Evolutionary conservation across 2,797 vertebrate genomes (phyloP).

Genomic region (Serranus cabrilla): DNA sequence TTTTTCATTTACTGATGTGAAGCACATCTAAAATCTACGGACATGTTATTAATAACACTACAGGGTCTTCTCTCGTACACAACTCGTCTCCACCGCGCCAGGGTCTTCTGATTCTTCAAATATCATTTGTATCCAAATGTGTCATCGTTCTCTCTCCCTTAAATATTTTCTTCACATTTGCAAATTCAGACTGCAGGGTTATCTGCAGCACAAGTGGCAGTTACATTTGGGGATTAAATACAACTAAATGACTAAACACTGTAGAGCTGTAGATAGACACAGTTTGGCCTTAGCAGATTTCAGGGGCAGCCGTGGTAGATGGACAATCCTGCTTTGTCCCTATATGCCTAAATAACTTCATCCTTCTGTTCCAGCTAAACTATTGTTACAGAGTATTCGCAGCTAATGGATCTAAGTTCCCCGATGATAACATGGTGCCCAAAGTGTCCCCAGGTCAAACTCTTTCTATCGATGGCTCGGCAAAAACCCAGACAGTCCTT

Average conservation of each 20-base stretch:
- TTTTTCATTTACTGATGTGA: constrained; percentile 96
- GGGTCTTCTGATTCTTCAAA: constrained; percentile 60
- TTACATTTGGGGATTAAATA: constrained; percentile 93
- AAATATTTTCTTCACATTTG: constrained; percentile 85
- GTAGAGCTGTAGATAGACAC: constrained; percentile 68
- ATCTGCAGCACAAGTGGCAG: constrained; percentile 89
- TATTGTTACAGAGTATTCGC: constrained; percentile 60
- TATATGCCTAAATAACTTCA: constrained; percentile 46
- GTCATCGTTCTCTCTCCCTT: constrained; percentile 78
- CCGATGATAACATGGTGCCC: constrained; percentile 58
- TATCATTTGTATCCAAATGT: constrained; percentile 67
- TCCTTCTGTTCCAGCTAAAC: constrained; percentile 80
- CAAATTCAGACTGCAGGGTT: constrained; percentile 89
- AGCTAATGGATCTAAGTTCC: constrained; percentile 63
- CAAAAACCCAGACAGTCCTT: constrained; percentile 87
- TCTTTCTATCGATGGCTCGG: constrained; percentile 53
- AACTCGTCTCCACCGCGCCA: constrained; percentile 89
- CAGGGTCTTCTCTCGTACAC: constrained; percentile 89
- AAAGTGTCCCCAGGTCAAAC: constrained; percentile 71
- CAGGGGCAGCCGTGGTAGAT: constrained; percentile 66
- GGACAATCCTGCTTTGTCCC: constrained; percentile 50
- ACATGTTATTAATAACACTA: constrained; percentile 95
- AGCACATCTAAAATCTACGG: constrained; percentile 99
- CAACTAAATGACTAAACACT: constrained; percentile 85
- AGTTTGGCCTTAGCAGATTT: constrained; percentile 69